Percentiles rank a stretch among this genome's conserved stretches.
These are phyloP conservation scores for Cynoglossus semilaevis DNA, from an alignment of 2,113 vertebrate species.

Conservation along the genomic window DNA sequence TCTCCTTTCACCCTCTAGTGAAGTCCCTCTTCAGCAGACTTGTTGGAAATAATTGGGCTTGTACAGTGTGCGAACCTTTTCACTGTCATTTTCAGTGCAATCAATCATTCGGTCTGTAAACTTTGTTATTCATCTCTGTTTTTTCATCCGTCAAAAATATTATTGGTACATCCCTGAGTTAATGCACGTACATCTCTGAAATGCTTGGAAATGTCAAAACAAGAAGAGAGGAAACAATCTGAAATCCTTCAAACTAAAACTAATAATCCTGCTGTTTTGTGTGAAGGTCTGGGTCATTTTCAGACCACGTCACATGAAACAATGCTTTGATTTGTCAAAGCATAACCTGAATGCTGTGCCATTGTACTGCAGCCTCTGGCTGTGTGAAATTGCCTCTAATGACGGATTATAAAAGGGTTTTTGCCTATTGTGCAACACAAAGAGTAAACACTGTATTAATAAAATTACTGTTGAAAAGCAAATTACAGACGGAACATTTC, in stretches of 20 bases:
- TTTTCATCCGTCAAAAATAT: too few species aligned
- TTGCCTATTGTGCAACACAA: constrained; percentile 6
- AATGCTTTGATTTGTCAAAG: constrained; percentile 9
- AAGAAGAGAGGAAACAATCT: background rate
- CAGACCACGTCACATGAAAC: background rate
- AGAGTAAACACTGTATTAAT: constrained; percentile 5
- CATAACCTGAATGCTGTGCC: constrained; percentile 1
- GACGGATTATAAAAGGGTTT: background rate
- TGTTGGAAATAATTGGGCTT: constrained; percentile 55
- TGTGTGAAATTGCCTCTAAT: constrained; percentile 10
- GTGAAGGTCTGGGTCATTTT: background rate
- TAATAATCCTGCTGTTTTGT: background rate
- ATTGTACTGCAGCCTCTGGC: background rate
- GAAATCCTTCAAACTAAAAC: background rate
- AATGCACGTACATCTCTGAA: background rate
- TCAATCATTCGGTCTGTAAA: too few species aligned
- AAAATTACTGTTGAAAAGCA: constrained; percentile 15
- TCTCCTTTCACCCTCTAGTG: constrained; percentile 33
- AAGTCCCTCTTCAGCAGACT: constrained; percentile 42
- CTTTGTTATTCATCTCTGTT: too few species aligned
- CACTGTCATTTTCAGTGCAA: too few species aligned
- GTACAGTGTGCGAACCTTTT: too few species aligned
- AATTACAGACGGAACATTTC: background rate
- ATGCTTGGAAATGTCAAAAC: background rate
- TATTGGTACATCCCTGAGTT: background rate